Evolutionary conservation across 2,797 vertebrate species (phyloP).

Genomic region (Cyprinella venusta): DNA sequence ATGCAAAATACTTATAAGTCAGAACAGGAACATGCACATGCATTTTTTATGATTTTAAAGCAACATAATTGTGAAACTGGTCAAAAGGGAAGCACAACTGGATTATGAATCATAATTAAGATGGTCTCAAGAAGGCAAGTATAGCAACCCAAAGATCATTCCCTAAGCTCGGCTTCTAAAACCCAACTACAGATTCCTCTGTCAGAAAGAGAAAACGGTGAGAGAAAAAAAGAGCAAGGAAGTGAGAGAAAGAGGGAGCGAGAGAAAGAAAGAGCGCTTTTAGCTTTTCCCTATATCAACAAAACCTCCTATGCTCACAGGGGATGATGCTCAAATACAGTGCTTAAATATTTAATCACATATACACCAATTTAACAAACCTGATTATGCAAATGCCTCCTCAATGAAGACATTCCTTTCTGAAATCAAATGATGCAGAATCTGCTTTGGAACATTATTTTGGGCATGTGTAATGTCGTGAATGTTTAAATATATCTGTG

Average conservation of each 20-base stretch:
- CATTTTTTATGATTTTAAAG: not conserved
- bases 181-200: constrained; percentile 28
- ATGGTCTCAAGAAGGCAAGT: constrained; percentile 12
- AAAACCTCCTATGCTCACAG: constrained; percentile 28
- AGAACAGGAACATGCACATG: not conserved
- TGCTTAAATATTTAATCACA: constrained; percentile 59
- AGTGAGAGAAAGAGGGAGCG: not conserved
- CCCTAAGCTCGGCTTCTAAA: not conserved
- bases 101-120: constrained; percentile 35
- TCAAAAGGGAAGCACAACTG: not conserved
- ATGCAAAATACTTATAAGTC: not conserved
- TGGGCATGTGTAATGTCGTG: not conserved
- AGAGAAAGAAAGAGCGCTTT: not conserved
- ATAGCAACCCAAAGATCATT: not conserved
- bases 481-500: constrained; percentile 29
- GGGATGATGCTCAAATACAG: constrained; percentile 46
- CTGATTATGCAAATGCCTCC: constrained; percentile 59
- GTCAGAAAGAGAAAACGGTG: not conserved
- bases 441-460: constrained; percentile 27
- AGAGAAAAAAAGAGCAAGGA: not conserved
- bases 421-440: constrained; percentile 35
- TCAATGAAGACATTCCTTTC: constrained; percentile 53
- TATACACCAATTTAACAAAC: constrained; percentile 55
- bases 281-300: constrained; percentile 40
- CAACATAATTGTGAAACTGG: constrained; percentile 14